Evolutionary conservation across 2,113 vertebrate genomes (phyloP).

Genomic region (Pelecanus crispus): DNA sequence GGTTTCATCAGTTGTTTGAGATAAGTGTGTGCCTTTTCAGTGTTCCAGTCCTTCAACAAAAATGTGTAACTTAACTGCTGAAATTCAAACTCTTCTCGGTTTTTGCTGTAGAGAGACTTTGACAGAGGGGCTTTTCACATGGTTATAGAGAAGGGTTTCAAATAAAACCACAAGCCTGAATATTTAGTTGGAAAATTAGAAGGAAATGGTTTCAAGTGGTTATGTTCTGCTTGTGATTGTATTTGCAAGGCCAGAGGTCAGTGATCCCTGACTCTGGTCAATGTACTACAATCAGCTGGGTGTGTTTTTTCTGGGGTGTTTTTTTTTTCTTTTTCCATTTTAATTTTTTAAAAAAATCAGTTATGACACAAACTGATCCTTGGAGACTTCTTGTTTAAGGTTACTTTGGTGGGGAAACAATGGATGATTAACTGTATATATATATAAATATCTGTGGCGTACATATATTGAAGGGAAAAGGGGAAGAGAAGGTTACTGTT

Average conservation of each 20-base stretch:
- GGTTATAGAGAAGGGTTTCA: not conserved
- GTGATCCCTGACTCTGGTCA: not conserved
- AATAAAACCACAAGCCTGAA: not conserved
- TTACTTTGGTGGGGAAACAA: not conserved
- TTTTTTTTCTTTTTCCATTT: not conserved
- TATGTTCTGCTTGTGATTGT: not conserved
- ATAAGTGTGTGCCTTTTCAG: not conserved
- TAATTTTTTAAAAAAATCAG: not conserved
- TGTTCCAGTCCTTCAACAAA: not conserved
- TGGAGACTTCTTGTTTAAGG: not conserved
- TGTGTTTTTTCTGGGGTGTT: not conserved
- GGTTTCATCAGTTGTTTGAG: not conserved
- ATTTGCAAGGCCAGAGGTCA: not conserved
- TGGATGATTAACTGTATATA: not conserved
- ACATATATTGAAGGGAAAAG: not conserved
- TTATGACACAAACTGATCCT: not conserved
- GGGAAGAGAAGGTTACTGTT: not conserved
- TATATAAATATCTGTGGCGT: not conserved
- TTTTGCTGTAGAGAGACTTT: not conserved
- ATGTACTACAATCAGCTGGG: not conserved
- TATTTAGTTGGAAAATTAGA: not conserved
- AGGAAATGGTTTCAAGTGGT: not conserved
- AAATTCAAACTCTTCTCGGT: not conserved
- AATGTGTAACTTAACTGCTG: not conserved
- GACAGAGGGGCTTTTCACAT: not conserved